Conservation (phyloP, 30 jellyfish, hydroid and myxozoan species). For the Aurelia aurita region DNA sequence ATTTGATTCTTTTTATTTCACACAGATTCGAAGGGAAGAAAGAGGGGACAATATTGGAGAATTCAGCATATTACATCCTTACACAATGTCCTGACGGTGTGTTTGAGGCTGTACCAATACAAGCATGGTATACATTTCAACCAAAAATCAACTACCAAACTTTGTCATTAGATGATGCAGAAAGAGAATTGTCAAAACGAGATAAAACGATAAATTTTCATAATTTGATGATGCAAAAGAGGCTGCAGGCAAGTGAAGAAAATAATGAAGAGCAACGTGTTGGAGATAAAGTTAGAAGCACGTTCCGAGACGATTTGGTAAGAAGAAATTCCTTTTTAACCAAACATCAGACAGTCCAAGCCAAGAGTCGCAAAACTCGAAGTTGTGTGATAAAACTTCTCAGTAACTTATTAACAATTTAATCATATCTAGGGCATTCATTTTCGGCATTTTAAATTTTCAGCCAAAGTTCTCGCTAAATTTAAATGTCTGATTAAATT, state of each 20-base stretch:
- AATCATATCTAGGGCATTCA: too few relatives aligned
- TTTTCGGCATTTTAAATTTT: too few relatives aligned
- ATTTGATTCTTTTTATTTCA: not conserved
- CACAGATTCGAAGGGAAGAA: constrained; percentile 84
- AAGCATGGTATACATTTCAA: constrained; percentile 95
- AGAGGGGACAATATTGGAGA: constrained; percentile 92
- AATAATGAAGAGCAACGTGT: constrained; percentile 48
- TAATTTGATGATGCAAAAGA: constrained; percentile 72
- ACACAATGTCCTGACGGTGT: constrained; percentile 96
- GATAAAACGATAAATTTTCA: constrained; percentile 82
- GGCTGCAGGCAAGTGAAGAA: constrained; percentile 71
- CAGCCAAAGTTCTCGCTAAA: too few relatives aligned
- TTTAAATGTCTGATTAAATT: too few relatives aligned
- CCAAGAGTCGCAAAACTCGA: too few relatives aligned
- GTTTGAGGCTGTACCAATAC: constrained; percentile 96
- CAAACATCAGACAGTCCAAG: too few relatives aligned
- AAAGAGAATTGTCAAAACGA: constrained; percentile 89
- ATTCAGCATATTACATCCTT: constrained; percentile 87
- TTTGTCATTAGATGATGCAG: constrained; percentile 89
- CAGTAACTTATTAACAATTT: too few relatives aligned
- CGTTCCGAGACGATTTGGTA: constrained; percentile 75
- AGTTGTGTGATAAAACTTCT: too few relatives aligned
- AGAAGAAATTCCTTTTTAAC: not conserved
- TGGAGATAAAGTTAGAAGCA: constrained; percentile 64
- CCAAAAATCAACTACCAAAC: constrained; percentile 86